Evolutionary conservation across 2,888 invertebrate genomes (phyloP).

Genomic region (Dromius quadrimaculatus): DNA sequence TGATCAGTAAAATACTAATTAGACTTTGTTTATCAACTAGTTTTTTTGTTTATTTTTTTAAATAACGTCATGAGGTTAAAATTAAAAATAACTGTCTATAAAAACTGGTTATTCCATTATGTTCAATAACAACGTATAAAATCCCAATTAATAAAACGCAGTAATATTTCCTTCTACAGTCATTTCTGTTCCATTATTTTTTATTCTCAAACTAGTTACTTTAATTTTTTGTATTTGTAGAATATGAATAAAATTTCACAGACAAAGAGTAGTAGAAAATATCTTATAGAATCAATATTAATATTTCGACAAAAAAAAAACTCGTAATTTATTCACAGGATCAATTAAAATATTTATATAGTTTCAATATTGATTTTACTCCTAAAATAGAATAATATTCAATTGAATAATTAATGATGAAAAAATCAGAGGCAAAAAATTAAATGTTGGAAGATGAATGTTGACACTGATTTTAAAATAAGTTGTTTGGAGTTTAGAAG

Average conservation of each 20-base stretch:
- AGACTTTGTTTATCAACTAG: constrained; percentile 27
- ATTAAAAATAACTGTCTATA: constrained; percentile 28
- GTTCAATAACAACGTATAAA: background rate
- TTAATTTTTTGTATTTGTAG: constrained; percentile 3
- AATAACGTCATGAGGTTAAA: constrained; percentile 48
- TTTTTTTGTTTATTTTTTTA: constrained; percentile 24
- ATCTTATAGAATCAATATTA: too few relatives aligned
- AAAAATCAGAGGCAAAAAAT: too few relatives aligned
- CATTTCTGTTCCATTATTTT: constrained; percentile 1
- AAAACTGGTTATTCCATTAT: constrained; percentile 22
- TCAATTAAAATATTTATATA: too few relatives aligned
- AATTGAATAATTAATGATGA: too few relatives aligned
- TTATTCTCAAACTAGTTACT: background rate
- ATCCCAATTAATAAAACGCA: constrained; percentile 13
- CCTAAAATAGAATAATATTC: too few relatives aligned
- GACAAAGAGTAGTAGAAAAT: too few relatives aligned
- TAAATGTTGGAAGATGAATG: too few relatives aligned
- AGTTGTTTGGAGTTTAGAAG: too few relatives aligned
- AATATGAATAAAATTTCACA: background rate
- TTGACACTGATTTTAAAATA: too few relatives aligned
- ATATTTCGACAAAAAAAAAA: too few relatives aligned
- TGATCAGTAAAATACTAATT: constrained; percentile 23
- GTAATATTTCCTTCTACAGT: constrained; percentile 12
- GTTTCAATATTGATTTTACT: too few relatives aligned
- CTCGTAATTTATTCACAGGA: too few relatives aligned